phyloP scores from a whole-genome alignment of 2,113 vertebrate genomes.

The Tragelaphus strepsiceros region DNA sequence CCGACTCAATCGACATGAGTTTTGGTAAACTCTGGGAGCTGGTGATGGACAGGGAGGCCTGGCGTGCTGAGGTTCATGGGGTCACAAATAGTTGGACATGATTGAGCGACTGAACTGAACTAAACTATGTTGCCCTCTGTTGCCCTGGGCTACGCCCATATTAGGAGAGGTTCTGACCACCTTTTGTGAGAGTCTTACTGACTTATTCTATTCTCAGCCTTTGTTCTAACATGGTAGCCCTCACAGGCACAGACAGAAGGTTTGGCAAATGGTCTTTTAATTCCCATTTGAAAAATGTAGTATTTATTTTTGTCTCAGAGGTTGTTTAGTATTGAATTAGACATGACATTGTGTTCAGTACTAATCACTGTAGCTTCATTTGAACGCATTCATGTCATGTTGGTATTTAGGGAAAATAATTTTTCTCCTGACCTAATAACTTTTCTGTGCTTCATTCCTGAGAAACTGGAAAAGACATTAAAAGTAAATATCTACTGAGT shows the following conservation, averaged over 20 bases:
- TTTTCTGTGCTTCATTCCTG: background rate
- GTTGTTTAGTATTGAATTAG: background rate
- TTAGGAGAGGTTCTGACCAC: background rate
- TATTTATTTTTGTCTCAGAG: background rate
- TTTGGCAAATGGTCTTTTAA: background rate
- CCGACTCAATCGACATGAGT: background rate
- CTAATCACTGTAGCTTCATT: background rate
- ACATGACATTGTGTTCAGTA: background rate
- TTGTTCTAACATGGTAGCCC: accelerated
- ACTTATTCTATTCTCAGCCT: background rate
- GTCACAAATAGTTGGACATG: no score
- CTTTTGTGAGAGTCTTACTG: background rate
- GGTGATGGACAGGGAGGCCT: no score
- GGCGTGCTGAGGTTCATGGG: accelerated
- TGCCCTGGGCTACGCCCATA: accelerated
- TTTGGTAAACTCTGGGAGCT: no score
- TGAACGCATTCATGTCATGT: background rate
- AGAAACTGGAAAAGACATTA: background rate
- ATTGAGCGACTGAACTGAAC: no score
- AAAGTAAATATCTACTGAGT: background rate
- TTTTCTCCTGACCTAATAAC: background rate
- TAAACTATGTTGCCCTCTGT: background rate
- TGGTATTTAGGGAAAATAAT: background rate
- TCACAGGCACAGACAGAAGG: background rate
- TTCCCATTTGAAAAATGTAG: background rate